Evolutionary conservation across 2,888 invertebrate genomes (phyloP).

Genomic region (Polylopha cassiicola): DNA sequence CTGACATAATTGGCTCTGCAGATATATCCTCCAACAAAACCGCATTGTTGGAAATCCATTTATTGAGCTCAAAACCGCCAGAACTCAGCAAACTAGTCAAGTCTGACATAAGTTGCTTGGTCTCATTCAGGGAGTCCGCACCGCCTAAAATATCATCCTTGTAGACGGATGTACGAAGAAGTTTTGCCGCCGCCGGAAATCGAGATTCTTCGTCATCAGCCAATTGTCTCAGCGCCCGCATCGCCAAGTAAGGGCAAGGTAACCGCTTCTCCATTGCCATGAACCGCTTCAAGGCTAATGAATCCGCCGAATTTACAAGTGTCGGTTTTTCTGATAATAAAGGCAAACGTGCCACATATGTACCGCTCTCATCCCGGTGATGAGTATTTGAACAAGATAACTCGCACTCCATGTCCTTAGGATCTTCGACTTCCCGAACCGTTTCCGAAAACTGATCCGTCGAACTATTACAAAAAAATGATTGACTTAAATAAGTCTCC

Average conservation of each 20-base stretch:
- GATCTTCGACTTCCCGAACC: not conserved
- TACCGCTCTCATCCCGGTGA: not conserved
- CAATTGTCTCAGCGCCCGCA: not conserved
- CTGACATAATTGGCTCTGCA: slow-evolving; percentile 1
- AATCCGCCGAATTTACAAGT: not conserved
- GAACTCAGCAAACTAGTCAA: not conserved
- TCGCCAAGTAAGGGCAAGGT: not conserved
- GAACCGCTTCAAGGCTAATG: slow-evolving; percentile 1
- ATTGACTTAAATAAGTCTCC: not conserved
- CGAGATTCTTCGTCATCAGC: slow-evolving; percentile 2
- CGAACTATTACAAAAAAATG: not conserved
- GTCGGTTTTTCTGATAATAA: not conserved
- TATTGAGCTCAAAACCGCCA: slow-evolving; percentile 4
- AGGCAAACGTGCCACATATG: not conserved
- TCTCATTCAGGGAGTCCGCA: not conserved
- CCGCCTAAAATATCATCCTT: not conserved
- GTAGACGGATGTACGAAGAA: not conserved
- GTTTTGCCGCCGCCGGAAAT: not conserved
- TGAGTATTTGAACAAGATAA: not conserved
- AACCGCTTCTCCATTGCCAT: slow-evolving; percentile 3
- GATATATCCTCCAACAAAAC: not conserved
- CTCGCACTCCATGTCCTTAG: not conserved
- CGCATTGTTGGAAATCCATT: slow-evolving; percentile 1
- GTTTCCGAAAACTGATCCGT: not conserved
- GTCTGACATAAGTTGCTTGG: not conserved